Evolutionary conservation across 2,113 vertebrate species (phyloP).

Genomic region (Callocephalon fimbriatum): DNA sequence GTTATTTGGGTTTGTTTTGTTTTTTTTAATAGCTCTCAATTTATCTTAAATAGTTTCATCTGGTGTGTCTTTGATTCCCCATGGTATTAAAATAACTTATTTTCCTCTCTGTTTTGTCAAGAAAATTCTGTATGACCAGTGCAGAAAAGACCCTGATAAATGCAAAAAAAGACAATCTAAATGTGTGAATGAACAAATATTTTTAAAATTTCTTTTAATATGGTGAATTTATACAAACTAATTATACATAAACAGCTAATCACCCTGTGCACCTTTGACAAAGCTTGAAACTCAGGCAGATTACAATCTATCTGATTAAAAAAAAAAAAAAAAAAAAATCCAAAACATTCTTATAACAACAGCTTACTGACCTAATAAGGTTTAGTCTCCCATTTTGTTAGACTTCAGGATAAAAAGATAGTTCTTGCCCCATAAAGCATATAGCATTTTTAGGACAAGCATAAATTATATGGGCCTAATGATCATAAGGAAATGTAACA

Average conservation of each 20-base stretch:
- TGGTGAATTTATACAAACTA: not conserved
- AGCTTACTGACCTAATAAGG: not conserved
- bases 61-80: not conserved
- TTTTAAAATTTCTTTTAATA: not conserved
- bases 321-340: not conserved
- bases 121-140: not conserved
- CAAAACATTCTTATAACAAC: not conserved
- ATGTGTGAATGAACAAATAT: not conserved
- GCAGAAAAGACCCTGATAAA: not conserved
- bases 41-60: not conserved
- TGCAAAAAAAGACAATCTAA: not conserved
- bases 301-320: not conserved
- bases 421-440: not conserved
- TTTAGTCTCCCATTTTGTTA: not conserved
- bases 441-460: not conserved
- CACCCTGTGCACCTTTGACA: not conserved
- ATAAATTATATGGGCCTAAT: not conserved
- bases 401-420: not conserved
- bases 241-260: not conserved
- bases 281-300: not conserved
- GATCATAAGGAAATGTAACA: not conserved
- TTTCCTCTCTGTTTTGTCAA: not conserved
- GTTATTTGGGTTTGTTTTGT: not conserved
- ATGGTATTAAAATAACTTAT: not conserved
- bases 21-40: not conserved